phyloP scores from a whole-genome alignment of 2,113 vertebrate species.

The Neolamprologus ventralis region DNA sequence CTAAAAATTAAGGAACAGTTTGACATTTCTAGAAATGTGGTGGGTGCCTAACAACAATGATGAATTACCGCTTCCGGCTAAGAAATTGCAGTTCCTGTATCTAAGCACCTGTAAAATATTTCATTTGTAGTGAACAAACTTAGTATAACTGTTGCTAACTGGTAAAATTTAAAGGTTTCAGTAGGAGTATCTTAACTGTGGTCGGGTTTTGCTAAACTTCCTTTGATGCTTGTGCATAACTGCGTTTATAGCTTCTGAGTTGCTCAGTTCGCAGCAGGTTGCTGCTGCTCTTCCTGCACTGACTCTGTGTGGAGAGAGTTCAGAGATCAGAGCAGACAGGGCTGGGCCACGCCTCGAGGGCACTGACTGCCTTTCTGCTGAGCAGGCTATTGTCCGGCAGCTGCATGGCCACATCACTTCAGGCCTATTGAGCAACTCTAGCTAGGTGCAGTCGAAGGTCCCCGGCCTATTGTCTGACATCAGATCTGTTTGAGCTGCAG shows the following conservation, averaged over 20 bases:
- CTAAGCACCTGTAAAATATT: not conserved
- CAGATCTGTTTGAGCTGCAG: constrained; percentile 50
- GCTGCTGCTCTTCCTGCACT: not conserved
- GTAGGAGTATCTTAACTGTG: not conserved
- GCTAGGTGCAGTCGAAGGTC: constrained; percentile 49
- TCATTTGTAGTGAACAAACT: not conserved
- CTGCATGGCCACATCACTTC: constrained; percentile 41
- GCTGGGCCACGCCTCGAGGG: constrained; percentile 28
- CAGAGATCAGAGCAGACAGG: constrained; percentile 42
- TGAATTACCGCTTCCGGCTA: not conserved
- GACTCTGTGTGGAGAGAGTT: constrained; percentile 19
- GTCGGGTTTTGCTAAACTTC: not conserved
- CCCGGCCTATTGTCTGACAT: constrained; percentile 43
- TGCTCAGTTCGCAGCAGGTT: not conserved
- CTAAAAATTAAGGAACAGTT: not conserved
- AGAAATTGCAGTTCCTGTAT: not conserved
- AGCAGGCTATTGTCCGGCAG: constrained; percentile 50
- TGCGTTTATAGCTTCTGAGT: not conserved
- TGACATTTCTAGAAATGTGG: not conserved
- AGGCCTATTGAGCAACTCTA: constrained; percentile 43
- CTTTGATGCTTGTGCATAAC: not conserved
- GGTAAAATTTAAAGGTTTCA: not conserved
- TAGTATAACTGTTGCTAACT: not conserved
- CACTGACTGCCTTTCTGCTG: constrained; percentile 49
- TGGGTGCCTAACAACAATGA: not conserved